These are phyloP conservation scores for Ceyx erithaca DNA, from an alignment of 2,797 vertebrate species.

Conservation along the genomic window DNA sequence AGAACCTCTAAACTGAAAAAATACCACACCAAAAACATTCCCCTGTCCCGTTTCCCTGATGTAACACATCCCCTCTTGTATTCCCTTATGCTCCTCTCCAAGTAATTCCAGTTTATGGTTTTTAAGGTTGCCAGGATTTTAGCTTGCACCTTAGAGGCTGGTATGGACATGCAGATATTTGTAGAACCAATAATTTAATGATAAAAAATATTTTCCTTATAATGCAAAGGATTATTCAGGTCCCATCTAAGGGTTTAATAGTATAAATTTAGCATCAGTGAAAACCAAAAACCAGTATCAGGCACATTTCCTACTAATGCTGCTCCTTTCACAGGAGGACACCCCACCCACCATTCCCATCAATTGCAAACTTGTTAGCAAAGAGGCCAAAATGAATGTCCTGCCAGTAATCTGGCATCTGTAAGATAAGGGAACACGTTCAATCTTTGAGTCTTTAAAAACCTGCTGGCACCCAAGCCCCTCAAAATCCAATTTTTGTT, in stretches of 20 bases:
- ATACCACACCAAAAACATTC: background rate
- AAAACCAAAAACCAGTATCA: background rate
- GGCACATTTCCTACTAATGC: background rate
- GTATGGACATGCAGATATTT: background rate
- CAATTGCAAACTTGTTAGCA: background rate
- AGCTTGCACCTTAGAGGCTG: background rate
- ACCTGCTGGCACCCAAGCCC: background rate
- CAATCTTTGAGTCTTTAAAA: background rate
- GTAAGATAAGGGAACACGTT: background rate
- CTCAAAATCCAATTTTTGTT: background rate
- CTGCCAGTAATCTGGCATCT: background rate
- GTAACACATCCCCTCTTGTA: accelerated
- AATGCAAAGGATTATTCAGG: background rate
- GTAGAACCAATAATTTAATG: background rate
- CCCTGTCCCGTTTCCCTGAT: background rate
- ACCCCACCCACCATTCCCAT: background rate
- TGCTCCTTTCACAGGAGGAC: background rate
- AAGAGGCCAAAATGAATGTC: background rate
- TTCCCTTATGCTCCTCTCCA: accelerated
- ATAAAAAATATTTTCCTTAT: background rate
- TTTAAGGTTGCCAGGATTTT: background rate
- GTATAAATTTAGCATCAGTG: background rate
- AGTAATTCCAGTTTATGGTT: background rate
- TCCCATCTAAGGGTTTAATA: background rate
- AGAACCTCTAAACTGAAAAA: background rate